Conservation (phyloP, 92 coral and sea anemone genomes). For the Blastomussa wellsi region DNA sequence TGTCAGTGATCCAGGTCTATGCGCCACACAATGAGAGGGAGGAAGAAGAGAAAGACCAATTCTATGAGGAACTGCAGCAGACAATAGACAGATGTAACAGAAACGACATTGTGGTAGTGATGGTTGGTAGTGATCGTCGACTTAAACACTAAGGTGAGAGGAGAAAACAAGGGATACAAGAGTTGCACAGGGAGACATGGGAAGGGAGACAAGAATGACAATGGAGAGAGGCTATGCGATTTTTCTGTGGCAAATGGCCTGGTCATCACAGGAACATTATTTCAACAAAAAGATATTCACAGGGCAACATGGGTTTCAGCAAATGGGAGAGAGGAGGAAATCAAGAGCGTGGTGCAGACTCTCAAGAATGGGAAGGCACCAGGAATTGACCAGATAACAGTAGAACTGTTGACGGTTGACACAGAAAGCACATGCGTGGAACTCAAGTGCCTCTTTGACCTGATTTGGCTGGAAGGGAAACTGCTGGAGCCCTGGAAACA, state of each 20-base stretch:
- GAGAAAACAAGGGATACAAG: not conserved
- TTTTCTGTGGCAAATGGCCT: not conserved
- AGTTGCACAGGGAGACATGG: not conserved
- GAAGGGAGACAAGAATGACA: not conserved
- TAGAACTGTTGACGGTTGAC: not conserved
- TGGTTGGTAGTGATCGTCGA: not conserved
- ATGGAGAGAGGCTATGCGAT: not conserved
- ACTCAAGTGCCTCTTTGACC: not conserved
- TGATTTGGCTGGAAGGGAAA: not conserved
- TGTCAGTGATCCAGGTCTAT: too few relatives aligned
- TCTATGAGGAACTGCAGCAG: not conserved
- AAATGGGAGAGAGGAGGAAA: not conserved
- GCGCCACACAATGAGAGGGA: too few relatives aligned
- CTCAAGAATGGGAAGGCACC: not conserved
- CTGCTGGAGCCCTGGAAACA: not conserved
- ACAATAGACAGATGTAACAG: not conserved
- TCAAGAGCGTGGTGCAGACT: not conserved
- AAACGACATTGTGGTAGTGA: not conserved
- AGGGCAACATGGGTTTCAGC: not conserved
- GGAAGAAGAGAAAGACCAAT: not conserved
- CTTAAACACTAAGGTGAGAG: not conserved
- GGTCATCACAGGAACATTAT: constrained; percentile 1
- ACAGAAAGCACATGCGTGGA: not conserved
- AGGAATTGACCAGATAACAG: not conserved
- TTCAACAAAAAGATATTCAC: constrained; percentile 3